Evolutionary conservation across 2,797 vertebrate species (phyloP).

Genomic region (Microctenopoma stevenorrisi): DNA sequence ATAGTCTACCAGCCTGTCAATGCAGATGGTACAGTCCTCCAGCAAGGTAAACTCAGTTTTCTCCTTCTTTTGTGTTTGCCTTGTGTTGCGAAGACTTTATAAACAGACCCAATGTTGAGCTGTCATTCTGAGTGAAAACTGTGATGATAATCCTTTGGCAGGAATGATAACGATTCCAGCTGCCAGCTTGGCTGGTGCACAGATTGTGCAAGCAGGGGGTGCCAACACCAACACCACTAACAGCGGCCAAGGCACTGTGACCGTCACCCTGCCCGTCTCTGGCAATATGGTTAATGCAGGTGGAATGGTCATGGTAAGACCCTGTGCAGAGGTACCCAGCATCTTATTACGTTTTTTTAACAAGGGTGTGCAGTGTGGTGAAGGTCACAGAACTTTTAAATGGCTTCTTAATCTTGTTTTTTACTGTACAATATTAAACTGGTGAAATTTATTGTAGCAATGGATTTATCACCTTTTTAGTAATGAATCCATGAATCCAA

Average conservation of each 20-base stretch:
- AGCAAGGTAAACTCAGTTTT: constrained; percentile 87
- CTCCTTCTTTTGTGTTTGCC: constrained; percentile 22
- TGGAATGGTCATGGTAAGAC: constrained; percentile 98
- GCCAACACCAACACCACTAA: constrained; percentile 95
- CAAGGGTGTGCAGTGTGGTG: constrained; percentile 39
- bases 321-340: constrained; percentile 76
- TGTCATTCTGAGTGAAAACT: constrained; percentile 17
- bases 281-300: constrained; percentile 98
- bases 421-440: constrained; percentile 1
- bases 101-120: constrained; percentile 10
- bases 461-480: neutral
- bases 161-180: constrained; percentile 99
- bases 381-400: constrained; percentile 18
- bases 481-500: neutral
- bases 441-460: neutral
- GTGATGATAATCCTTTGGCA: constrained; percentile 76
- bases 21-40: constrained; percentile 95
- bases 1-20: constrained; percentile 99
- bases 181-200: constrained; percentile 95
- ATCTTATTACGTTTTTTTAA: constrained; percentile 56
- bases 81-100: constrained; percentile 6
- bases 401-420: too few relatives aligned
- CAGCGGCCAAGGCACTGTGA: constrained; percentile 97
- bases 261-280: constrained; percentile 93
- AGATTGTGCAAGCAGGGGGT: constrained; percentile 93